Percentiles rank a stretch among this genome's conserved stretches.
Conservation (phyloP, 2,888 invertebrate species). For the Nymphalis polychloros region DNA sequence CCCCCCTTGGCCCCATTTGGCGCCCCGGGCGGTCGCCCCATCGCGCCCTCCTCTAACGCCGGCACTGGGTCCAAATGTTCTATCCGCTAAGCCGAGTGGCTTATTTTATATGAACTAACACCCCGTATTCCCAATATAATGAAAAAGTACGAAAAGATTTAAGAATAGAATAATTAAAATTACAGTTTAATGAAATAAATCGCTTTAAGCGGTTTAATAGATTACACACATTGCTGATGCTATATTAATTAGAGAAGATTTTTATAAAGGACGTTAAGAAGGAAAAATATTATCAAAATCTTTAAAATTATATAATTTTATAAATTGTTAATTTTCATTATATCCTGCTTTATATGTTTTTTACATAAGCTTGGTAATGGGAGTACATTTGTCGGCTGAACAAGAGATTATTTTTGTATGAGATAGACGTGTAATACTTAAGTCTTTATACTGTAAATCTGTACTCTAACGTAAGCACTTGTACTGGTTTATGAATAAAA, state of each 20-base stretch:
- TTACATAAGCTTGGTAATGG: constrained; percentile 5
- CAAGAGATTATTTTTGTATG: constrained; percentile 77
- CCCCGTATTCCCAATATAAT: too few species aligned
- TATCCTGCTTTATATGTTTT: neutral
- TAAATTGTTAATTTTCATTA: neutral
- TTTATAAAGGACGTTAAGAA: neutral
- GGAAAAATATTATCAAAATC: too few species aligned
- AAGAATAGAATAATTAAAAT: neutral
- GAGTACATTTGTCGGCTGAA: constrained; percentile 41
- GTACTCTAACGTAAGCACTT: constrained; percentile 66
- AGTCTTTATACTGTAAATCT: constrained; percentile 67
- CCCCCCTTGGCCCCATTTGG: too few species aligned
- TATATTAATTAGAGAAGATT: neutral
- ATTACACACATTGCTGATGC: neutral
- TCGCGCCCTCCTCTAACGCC: too few species aligned
- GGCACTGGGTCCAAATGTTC: too few species aligned
- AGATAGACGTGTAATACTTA: constrained; percentile 49
- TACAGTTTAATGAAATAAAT: neutral
- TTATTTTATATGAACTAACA: too few species aligned
- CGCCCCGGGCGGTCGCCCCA: too few species aligned
- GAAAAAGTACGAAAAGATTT: neutral
- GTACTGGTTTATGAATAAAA: constrained; percentile 79
- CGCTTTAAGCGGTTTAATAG: neutral
- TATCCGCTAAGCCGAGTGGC: too few species aligned
- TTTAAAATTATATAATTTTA: too few species aligned